Evolutionary conservation across 1,140 invertebrate genomes (phyloP).

Genomic region (Coptotermes formosanus): DNA sequence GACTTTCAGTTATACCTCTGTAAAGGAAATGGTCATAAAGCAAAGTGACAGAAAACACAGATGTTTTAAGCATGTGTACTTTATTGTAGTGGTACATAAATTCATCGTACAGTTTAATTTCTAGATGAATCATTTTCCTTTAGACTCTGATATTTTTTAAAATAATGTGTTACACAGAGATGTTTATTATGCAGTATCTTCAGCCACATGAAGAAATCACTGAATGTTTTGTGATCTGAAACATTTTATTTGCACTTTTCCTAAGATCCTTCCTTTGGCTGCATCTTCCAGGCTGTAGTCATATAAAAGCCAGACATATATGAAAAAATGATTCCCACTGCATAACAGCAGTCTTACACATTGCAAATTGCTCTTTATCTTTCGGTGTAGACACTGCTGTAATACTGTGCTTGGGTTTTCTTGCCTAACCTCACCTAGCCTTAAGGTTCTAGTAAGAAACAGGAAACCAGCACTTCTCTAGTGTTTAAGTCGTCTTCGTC

Average conservation of each 20-base stretch:
- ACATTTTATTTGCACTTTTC: background rate
- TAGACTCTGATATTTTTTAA: background rate
- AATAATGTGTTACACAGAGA: background rate
- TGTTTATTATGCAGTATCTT: background rate
- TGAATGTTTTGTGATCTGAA: background rate
- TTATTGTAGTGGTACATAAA: background rate
- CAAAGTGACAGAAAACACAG: background rate
- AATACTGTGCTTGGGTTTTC: background rate
- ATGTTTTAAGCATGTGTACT: background rate
- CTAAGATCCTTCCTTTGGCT: background rate
- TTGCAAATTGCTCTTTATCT: background rate
- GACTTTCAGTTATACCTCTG: background rate
- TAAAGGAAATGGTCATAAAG: background rate
- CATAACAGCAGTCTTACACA: constrained; percentile 8
- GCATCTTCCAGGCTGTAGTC: background rate
- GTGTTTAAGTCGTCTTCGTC: background rate
- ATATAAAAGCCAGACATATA: background rate
- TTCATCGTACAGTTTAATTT: background rate
- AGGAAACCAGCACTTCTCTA: no score
- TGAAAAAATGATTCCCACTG: background rate
- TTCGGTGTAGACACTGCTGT: background rate
- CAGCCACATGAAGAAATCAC: background rate
- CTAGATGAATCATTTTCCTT: background rate
- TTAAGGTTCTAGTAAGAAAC: background rate
- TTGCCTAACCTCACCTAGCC: background rate